phyloP scores from a whole-genome alignment of 1,140 invertebrate genomes.

The Cardiocondyla obscurior region DNA sequence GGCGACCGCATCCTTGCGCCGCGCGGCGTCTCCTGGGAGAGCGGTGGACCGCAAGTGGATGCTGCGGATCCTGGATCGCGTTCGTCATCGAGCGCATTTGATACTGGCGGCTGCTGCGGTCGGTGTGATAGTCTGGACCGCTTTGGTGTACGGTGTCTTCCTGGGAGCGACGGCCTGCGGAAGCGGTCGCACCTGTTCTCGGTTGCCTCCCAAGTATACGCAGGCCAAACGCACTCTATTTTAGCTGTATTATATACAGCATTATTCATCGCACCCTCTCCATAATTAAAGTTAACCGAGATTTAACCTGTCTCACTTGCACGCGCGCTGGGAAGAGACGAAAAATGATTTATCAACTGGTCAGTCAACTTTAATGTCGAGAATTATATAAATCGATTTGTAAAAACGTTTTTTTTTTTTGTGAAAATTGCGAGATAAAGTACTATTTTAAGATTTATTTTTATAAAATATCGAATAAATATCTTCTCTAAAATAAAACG shows the following conservation, averaged over 20 bases:
- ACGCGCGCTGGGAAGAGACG: not conserved
- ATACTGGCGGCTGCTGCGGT: slow-evolving; percentile 47
- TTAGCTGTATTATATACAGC: slow-evolving; percentile 11
- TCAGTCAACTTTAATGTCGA: not conserved
- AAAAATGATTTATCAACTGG: not conserved
- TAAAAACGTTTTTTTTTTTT: not conserved
- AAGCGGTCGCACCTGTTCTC: slow-evolving; percentile 57
- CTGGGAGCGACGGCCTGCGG: slow-evolving; percentile 62
- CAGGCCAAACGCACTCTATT: slow-evolving; percentile 57
- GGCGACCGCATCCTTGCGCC: not conserved
- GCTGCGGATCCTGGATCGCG: slow-evolving; percentile 33
- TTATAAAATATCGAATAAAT: slow-evolving; percentile 21
- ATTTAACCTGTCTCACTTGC: not conserved
- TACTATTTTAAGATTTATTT: not conserved
- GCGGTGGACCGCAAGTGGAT: slow-evolving; percentile 44
- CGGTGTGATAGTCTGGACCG: slow-evolving; percentile 55
- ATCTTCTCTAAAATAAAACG: not conserved
- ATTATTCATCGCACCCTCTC: not conserved
- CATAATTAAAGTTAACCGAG: slow-evolving; percentile 18
- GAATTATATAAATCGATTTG: not conserved
- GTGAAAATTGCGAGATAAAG: not conserved
- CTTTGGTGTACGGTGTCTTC: slow-evolving; percentile 58
- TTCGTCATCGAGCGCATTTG: slow-evolving; percentile 47
- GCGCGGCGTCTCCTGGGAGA: slow-evolving; percentile 13
- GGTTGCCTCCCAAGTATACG: slow-evolving; percentile 34